Percentiles rank a stretch among this genome's conserved stretches.
Conservation (phyloP, 1,140 invertebrate species). For the Ridgeia piscesae region DNA sequence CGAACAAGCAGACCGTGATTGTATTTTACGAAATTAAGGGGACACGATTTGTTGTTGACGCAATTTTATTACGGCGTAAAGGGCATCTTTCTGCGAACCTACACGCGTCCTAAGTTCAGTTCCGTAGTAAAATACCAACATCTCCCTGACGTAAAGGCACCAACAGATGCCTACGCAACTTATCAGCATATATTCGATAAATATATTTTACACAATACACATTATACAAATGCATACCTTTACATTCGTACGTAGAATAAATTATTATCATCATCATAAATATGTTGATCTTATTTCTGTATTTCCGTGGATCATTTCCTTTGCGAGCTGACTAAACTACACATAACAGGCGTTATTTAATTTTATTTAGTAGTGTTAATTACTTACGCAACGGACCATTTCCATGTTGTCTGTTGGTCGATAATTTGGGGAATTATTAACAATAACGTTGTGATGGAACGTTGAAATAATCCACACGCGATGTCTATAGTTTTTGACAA, state of each 20-base stretch:
- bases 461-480: background rate
- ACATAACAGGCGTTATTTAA: background rate
- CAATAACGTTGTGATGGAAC: background rate
- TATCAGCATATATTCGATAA: background rate
- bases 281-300: background rate
- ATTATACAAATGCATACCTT: background rate
- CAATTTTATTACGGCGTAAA: background rate
- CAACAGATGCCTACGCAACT: background rate
- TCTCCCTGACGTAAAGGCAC: background rate
- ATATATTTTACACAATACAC: background rate
- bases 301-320: background rate
- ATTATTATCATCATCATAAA: background rate
- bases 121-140: background rate
- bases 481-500: background rate
- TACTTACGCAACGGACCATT: background rate
- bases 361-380: background rate
- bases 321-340: background rate
- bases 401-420: background rate
- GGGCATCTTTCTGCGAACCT: background rate
- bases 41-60: background rate
- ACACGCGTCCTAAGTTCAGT: background rate
- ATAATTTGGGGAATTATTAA: background rate
- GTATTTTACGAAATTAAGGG: background rate
- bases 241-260: background rate
- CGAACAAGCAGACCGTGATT: background rate